Percentiles rank a stretch among this genome's conserved stretches.
Conservation (phyloP, 2,797 vertebrate species). For the Gymnocypris eckloni region DNA sequence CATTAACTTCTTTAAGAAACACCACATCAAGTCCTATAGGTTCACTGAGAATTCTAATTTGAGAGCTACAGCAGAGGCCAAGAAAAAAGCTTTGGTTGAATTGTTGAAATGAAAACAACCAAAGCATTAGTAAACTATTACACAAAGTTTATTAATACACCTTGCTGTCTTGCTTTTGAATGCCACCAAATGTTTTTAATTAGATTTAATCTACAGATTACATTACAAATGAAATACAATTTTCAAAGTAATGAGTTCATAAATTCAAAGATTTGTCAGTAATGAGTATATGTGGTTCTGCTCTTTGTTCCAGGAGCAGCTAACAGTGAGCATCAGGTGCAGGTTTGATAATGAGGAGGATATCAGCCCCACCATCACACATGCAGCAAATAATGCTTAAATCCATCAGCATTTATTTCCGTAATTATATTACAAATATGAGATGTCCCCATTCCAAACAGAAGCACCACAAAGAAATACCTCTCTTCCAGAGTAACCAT, state of each 20-base stretch:
- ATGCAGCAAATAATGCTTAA: not conserved
- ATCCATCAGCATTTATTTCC: not conserved
- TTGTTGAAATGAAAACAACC: not conserved
- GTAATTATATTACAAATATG: slow-evolving; percentile 19
- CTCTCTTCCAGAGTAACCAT: not conserved
- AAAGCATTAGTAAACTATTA: not conserved
- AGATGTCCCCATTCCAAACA: not conserved
- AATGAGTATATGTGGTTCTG: not conserved
- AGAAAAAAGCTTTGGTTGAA: not conserved
- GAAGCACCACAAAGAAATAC: not conserved
- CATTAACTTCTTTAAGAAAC: slow-evolving; percentile 71
- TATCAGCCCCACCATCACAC: not conserved
- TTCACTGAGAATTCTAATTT: slow-evolving; percentile 7
- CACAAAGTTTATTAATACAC: not conserved
- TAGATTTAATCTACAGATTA: too few relatives aligned
- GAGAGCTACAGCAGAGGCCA: not conserved
- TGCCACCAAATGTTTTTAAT: too few relatives aligned
- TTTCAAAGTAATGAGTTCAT: too few relatives aligned
- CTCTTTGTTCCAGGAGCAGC: not conserved
- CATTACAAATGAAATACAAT: not conserved
- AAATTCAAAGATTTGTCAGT: not conserved
- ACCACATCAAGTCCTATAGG: not conserved
- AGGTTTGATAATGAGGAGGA: not conserved
- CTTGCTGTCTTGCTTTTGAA: too few relatives aligned
- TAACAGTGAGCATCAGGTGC: slow-evolving; percentile 36